Conservation (phyloP, 1,140 invertebrate species). For the Bombus confusus region DNA sequence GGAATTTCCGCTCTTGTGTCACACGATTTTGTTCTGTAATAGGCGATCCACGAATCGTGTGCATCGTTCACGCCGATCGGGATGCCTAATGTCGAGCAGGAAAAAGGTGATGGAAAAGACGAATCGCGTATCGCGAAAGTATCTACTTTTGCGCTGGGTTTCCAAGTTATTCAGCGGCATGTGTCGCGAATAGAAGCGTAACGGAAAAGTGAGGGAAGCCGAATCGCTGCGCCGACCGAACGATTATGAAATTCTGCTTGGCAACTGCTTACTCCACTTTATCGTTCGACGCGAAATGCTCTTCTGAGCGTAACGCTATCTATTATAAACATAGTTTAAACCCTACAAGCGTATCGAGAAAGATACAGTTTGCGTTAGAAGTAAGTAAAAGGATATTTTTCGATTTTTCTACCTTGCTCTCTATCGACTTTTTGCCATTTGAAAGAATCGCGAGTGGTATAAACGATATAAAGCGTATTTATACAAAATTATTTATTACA, state of each 20-base stretch:
- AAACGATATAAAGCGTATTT: too few species aligned
- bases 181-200: constrained; percentile 50
- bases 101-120: neutral
- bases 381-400: neutral
- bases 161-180: constrained; percentile 32
- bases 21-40: neutral
- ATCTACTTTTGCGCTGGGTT: constrained; percentile 37
- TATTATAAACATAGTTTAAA: neutral
- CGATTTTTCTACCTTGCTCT: neutral
- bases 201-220: constrained; percentile 38
- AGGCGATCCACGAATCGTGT: neutral
- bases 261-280: constrained; percentile 47
- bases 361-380: neutral
- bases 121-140: constrained; percentile 2
- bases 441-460: neutral
- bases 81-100: neutral
- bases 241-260: constrained; percentile 45
- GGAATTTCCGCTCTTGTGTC: neutral
- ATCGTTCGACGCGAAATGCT: neutral
- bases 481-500: too few species aligned
- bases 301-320: neutral
- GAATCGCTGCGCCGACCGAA: neutral
- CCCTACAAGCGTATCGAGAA: neutral
- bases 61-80: neutral
- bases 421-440: neutral